Evolutionary conservation across 2,888 invertebrate genomes (phyloP).

Genomic region (Drosophila imparisetae): DNA sequence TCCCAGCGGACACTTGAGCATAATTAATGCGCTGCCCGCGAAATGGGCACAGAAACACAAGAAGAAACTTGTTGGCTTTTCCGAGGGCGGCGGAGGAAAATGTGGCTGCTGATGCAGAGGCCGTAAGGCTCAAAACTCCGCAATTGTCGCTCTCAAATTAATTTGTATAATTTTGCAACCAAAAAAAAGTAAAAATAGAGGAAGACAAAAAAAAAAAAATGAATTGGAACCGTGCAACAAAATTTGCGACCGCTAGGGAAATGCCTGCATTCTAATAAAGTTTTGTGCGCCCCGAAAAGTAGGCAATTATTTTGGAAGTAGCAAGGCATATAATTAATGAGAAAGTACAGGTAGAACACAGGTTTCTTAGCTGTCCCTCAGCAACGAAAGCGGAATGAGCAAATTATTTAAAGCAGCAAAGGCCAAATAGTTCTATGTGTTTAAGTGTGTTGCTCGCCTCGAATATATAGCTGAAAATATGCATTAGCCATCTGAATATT

Average conservation of each 20-base stretch:
- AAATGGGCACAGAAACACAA: slow-evolving; percentile 44
- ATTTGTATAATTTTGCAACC: slow-evolving; percentile 72
- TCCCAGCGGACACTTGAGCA: slow-evolving; percentile 80
- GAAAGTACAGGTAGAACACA: slow-evolving; percentile 24
- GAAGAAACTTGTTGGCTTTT: background rate
- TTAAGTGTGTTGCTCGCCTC: background rate
- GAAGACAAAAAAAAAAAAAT: slow-evolving; percentile 1
- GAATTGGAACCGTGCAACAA: slow-evolving; percentile 23
- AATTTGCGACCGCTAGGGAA: slow-evolving; percentile 47
- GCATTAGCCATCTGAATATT: background rate
- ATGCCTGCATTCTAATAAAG: slow-evolving; percentile 64
- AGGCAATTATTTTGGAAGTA: slow-evolving; percentile 69
- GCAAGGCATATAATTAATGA: slow-evolving; percentile 28
- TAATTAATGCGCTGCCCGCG: slow-evolving; percentile 74
- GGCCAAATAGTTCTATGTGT: background rate
- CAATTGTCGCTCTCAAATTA: slow-evolving; percentile 80
- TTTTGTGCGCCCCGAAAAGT: slow-evolving; percentile 56
- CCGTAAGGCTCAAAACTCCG: slow-evolving; percentile 35
- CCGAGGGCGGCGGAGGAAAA: slow-evolving; percentile 19
- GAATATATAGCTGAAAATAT: background rate
- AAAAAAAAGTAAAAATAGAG: slow-evolving; percentile 14
- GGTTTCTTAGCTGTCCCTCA: background rate
- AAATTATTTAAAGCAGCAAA: slow-evolving; percentile 7
- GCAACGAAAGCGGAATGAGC: background rate
- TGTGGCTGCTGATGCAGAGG: slow-evolving; percentile 2